phyloP scores from a whole-genome alignment of 2,888 invertebrate genomes.

The Harpalus rufipes region DNA sequence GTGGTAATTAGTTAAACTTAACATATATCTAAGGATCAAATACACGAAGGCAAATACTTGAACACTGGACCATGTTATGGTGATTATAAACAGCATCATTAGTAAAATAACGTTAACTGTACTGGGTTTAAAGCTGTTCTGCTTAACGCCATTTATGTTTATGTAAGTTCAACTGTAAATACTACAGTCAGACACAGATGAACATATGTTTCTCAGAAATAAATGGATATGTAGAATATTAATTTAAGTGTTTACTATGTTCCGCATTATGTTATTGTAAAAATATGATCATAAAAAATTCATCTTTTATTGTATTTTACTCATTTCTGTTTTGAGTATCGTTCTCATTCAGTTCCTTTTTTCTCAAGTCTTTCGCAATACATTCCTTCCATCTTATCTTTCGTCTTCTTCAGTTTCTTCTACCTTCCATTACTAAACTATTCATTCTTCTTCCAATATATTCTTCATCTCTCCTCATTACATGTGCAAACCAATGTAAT shows the following conservation, averaged over 20 bases:
- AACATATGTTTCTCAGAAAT: not conserved
- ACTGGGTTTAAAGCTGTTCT: not conserved
- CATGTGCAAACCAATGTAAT: no score
- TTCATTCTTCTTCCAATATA: no score
- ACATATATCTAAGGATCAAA: not conserved
- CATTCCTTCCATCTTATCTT: no score
- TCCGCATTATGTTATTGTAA: not conserved
- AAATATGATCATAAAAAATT: no score
- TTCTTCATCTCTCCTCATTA: no score
- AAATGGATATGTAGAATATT: not conserved
- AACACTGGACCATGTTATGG: constrained; percentile 29
- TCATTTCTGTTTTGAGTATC: no score
- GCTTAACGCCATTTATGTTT: not conserved
- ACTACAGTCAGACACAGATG: not conserved
- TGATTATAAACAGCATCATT: constrained; percentile 34
- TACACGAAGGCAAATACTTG: constrained; percentile 3
- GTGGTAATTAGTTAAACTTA: not conserved
- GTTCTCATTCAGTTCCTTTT: no score
- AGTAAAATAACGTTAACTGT: constrained; percentile 43
- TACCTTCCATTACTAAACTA: no score
- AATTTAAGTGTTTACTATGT: not conserved
- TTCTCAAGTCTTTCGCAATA: no score
- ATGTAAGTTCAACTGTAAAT: constrained; percentile 6
- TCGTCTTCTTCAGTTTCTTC: no score
- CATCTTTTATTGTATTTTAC: no score